Percentiles rank a stretch among this genome's conserved stretches.
Evolutionary conservation across 1,140 invertebrate genomes (phyloP).

Genomic region (Drosophila novamexicana): DNA sequence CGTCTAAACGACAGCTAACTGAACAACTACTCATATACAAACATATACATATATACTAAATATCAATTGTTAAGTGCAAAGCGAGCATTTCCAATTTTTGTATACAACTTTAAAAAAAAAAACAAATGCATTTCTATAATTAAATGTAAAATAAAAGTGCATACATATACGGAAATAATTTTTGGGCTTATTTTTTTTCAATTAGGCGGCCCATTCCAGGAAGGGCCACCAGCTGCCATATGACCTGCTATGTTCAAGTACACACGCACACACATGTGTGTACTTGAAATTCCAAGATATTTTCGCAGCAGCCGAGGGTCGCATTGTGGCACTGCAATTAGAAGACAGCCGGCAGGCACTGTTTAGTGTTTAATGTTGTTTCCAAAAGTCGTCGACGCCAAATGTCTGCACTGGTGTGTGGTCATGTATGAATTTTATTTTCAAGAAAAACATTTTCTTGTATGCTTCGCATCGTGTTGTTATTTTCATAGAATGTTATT

Average conservation of each 20-base stretch:
- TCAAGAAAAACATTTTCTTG: slow-evolving; percentile 54
- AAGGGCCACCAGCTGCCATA: slow-evolving; percentile 38
- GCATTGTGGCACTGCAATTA: slow-evolving; percentile 71
- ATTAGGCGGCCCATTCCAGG: slow-evolving; percentile 57
- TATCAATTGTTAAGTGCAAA: slow-evolving; percentile 41
- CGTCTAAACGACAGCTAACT: slow-evolving; percentile 31
- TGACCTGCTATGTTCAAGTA: slow-evolving; percentile 63
- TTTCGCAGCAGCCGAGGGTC: slow-evolving; percentile 74
- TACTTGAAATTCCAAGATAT: slow-evolving; percentile 82
- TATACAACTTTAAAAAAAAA: slow-evolving; percentile 24
- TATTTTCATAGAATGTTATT: slow-evolving; percentile 56
- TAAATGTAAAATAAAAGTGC: slow-evolving; percentile 43
- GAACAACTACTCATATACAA: slow-evolving; percentile 35
- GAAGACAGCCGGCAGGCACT: slow-evolving; percentile 68
- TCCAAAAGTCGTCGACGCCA: slow-evolving; percentile 54
- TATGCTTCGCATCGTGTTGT: slow-evolving; percentile 7
- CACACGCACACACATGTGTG: slow-evolving; percentile 27
- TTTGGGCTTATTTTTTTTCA: slow-evolving; percentile 28
- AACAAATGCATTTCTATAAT: slow-evolving; percentile 49
- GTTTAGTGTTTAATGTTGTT: slow-evolving; percentile 53
- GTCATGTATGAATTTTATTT: slow-evolving; percentile 34
- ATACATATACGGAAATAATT: slow-evolving; percentile 33
- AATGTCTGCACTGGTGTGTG: slow-evolving; percentile 16
- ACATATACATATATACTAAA: slow-evolving; percentile 16
- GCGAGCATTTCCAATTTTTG: slow-evolving; percentile 38